These are phyloP conservation scores for Cyprinodon brontotheroides DNA, from an alignment of 2,113 vertebrate genomes.

Conservation along the genomic window DNA sequence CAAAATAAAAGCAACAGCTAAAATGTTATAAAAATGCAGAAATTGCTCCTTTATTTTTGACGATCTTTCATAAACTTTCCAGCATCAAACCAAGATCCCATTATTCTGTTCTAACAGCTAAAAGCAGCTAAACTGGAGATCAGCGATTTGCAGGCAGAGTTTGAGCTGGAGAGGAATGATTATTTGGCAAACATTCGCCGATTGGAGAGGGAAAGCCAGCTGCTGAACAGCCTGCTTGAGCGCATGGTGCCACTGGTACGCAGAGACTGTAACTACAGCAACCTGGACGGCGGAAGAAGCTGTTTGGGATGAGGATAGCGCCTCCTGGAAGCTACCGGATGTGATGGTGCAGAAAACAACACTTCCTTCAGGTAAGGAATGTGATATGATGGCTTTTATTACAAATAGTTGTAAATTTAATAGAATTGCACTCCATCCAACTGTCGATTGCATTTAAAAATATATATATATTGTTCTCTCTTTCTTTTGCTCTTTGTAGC, in stretches of 20 bases:
- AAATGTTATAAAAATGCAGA: not conserved
- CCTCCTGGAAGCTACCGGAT: slow-evolving; percentile 87
- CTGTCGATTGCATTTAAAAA: not conserved
- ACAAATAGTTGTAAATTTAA: not conserved
- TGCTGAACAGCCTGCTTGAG: slow-evolving; percentile 85
- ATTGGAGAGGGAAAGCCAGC: slow-evolving; percentile 83
- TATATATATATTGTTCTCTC: not conserved
- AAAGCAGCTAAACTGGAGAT: slow-evolving; percentile 86
- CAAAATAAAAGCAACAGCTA: not conserved
- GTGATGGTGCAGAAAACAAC: slow-evolving; percentile 82
- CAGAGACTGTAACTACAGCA: slow-evolving; percentile 89
- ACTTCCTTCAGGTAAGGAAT: slow-evolving; percentile 83
- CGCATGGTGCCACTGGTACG: slow-evolving; percentile 83
- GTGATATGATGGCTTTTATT: not conserved
- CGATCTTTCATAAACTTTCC: not conserved
- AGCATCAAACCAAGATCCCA: not conserved
- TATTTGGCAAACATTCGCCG: slow-evolving; percentile 84
- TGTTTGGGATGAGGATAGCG: slow-evolving; percentile 85
- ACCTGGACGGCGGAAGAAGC: slow-evolving; percentile 82
- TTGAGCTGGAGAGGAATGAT: slow-evolving; percentile 86
- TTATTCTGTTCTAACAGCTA: slow-evolving; percentile 73
- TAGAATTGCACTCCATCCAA: not conserved
- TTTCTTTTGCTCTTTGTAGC: slow-evolving; percentile 56
- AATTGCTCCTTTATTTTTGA: not conserved
- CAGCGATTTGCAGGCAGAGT: slow-evolving; percentile 87